A percentile compares a stretch with the other conserved stretches of the same genome.
Evolutionary conservation across 2,797 vertebrate species (phyloP).

Genomic region (Cyprinodon diabolis): DNA sequence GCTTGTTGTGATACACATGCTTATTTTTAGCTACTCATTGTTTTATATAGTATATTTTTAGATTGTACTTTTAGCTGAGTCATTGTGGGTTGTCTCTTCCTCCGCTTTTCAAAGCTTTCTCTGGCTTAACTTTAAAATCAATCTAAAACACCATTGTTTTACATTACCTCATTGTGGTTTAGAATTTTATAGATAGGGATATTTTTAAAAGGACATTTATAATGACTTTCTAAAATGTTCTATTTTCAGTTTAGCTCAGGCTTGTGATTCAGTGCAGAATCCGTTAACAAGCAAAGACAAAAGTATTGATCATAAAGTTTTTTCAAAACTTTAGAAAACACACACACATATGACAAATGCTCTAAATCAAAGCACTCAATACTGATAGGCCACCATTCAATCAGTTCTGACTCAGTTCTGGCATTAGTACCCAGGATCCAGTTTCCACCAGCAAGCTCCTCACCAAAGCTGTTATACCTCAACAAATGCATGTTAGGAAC

Average conservation of each 20-base stretch:
- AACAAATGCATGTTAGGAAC: no score
- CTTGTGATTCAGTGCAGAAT: background rate
- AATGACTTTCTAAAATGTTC: background rate
- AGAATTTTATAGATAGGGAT: background rate
- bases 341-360: no score
- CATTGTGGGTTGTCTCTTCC: constrained; percentile 15
- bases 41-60: constrained; percentile 1
- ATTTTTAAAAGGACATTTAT: background rate
- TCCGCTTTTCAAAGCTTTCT: background rate
- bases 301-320: no score
- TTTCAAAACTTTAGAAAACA: no score
- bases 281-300: no score
- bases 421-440: no score
- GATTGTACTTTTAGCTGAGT: constrained; percentile 42
- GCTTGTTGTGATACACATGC: background rate
- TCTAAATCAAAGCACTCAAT: no score
- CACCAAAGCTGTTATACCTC: no score
- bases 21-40: constrained; percentile 1
- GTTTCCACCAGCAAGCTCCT: no score
- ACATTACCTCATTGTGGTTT: background rate
- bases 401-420: no score
- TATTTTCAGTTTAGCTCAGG: background rate
- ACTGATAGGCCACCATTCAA: no score
- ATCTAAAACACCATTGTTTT: background rate
- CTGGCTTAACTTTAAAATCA: background rate